phyloP scores from a whole-genome alignment of 2,888 invertebrate species.

The Tetragnatha montana region DNA sequence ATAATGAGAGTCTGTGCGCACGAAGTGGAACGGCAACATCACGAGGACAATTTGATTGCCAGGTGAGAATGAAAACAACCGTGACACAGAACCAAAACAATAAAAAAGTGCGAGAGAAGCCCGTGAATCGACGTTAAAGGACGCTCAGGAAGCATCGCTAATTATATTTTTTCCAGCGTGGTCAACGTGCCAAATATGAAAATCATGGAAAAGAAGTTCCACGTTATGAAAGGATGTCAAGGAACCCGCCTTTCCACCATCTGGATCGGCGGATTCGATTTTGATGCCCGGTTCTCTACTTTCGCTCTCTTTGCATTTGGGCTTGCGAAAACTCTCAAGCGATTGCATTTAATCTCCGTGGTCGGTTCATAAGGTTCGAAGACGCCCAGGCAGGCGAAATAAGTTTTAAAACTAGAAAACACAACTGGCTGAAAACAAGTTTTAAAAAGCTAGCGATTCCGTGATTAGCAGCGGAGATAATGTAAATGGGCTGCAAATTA shows the following conservation, averaged over 20 bases:
- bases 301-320: no score
- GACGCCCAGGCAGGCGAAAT: background rate
- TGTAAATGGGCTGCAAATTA: no score
- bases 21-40: slow-evolving; percentile 67
- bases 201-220: slow-evolving; percentile 31
- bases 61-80: slow-evolving; percentile 57
- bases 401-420: background rate
- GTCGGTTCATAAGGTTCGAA: background rate
- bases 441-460: no score
- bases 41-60: slow-evolving; percentile 56
- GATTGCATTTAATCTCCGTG: background rate
- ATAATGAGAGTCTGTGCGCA: slow-evolving; percentile 42
- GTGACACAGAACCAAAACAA: slow-evolving; percentile 44
- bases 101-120: slow-evolving; percentile 23
- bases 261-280: slow-evolving; percentile 27
- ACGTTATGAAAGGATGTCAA: slow-evolving; percentile 61
- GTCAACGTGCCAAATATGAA: slow-evolving; percentile 65
- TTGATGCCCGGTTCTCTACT: no score
- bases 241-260: slow-evolving; percentile 57
- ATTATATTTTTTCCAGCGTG: slow-evolving; percentile 57
- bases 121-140: slow-evolving; percentile 1
- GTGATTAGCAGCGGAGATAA: no score
- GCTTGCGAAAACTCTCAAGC: no score
- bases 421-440: no score
- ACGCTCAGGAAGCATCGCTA: slow-evolving; percentile 48